These are phyloP conservation scores for Mimumesa dahlbomi DNA, from an alignment of 2,888 invertebrate species.

Conservation along the genomic window DNA sequence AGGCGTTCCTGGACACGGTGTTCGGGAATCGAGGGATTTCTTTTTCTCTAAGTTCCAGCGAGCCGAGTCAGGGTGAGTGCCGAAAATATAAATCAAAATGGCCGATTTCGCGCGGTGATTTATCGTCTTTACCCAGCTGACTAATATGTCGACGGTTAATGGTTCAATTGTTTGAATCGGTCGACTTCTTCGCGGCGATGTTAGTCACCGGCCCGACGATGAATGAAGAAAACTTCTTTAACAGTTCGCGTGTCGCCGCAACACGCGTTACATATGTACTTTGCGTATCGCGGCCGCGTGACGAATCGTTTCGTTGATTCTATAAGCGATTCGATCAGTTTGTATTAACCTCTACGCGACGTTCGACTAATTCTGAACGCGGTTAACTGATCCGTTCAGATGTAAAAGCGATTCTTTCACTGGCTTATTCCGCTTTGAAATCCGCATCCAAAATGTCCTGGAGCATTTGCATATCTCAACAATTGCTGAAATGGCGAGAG, in stretches of 20 bases:
- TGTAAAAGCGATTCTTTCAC: too few species aligned
- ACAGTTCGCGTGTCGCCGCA: constrained; percentile 9
- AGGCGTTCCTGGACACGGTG: too few species aligned
- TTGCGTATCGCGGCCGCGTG: constrained; percentile 21
- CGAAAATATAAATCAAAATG: constrained; percentile 37
- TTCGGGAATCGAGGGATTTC: neutral
- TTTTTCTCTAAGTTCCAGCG: neutral
- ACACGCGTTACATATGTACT: constrained; percentile 1
- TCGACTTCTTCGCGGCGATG: constrained; percentile 32
- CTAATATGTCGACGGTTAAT: constrained; percentile 45
- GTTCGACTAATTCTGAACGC: too few species aligned
- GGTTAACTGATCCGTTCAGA: too few species aligned
- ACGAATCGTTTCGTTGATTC: constrained; percentile 43
- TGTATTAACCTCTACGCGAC: too few species aligned
- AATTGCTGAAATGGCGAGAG: too few species aligned
- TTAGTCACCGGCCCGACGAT: constrained; percentile 38
- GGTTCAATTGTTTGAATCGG: constrained; percentile 56
- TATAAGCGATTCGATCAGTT: constrained; percentile 36
- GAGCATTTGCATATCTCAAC: too few species aligned
- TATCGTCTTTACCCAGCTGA: constrained; percentile 24
- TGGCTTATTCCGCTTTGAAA: too few species aligned
- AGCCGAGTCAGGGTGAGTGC: neutral
- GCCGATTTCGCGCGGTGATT: constrained; percentile 40
- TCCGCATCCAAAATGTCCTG: too few species aligned
- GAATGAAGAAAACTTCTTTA: constrained; percentile 12